Evolutionary conservation across 2,113 vertebrate species (phyloP).

Genomic region (Serinus canaria): DNA sequence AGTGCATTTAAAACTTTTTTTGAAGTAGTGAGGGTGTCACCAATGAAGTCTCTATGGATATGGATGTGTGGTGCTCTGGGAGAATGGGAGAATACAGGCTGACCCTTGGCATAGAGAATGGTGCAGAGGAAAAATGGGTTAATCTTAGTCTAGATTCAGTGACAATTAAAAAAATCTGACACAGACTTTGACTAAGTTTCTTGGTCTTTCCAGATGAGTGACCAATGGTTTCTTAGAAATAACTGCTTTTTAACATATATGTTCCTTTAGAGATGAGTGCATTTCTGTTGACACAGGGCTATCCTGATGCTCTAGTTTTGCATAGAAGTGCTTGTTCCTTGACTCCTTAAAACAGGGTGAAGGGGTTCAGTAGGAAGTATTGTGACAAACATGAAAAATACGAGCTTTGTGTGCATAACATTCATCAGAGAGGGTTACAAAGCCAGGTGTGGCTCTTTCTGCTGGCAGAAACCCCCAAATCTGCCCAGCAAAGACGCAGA

Average conservation of each 20-base stretch:
- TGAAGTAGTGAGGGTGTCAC: not conserved
- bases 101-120: not conserved
- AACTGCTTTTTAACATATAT: not conserved
- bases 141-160: not conserved
- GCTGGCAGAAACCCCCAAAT: not conserved
- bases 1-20: not conserved
- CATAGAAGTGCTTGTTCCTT: not conserved
- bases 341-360: rapidly evolving
- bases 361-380: not conserved
- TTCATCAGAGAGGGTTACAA: not conserved
- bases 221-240: not conserved
- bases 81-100: not conserved
- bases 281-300: not conserved
- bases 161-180: not conserved
- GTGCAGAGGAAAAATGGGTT: not conserved
- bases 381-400: not conserved
- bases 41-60: rapidly evolving
- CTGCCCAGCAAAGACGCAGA: not conserved
- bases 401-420: rapidly evolving
- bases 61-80: not conserved
- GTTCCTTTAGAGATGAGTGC: not conserved
- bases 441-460: not conserved
- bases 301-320: not conserved
- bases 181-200: not conserved
- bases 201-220: not conserved